phyloP scores from a whole-genome alignment of 92 coral and sea anemone species.

The Desmophyllum pertusum region DNA sequence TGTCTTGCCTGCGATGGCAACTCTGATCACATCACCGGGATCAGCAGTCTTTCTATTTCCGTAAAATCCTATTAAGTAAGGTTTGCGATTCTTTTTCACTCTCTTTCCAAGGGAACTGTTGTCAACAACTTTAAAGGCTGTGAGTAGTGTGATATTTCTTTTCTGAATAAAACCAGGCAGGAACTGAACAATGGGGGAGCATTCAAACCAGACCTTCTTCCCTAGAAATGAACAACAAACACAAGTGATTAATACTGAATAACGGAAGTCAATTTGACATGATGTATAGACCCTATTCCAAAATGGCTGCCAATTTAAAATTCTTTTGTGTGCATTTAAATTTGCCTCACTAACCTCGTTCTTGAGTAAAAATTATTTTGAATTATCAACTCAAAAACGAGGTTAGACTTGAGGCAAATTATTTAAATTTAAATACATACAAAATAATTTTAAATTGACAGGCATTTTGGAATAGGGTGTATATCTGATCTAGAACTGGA shows the following conservation, averaged over 20 bases:
- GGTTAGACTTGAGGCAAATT: too few species aligned
- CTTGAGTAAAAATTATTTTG: too few species aligned
- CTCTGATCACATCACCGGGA: constrained; percentile 92
- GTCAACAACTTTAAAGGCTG: constrained; percentile 95
- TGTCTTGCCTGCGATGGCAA: constrained; percentile 97
- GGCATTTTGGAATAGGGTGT: too few species aligned
- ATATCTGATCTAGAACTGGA: too few species aligned
- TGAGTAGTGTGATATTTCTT: constrained; percentile 79
- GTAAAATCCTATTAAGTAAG: constrained; percentile 96
- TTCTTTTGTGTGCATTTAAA: too few species aligned
- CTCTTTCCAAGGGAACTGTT: constrained; percentile 94
- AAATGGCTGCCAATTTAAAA: too few species aligned
- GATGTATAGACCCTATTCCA: too few species aligned
- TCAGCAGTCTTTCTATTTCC: constrained; percentile 95
- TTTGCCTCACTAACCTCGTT: too few species aligned
- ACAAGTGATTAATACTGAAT: neutral
- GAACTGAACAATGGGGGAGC: neutral
- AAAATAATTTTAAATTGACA: too few species aligned
- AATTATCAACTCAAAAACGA: too few species aligned
- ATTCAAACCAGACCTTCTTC: neutral
- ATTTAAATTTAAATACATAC: too few species aligned
- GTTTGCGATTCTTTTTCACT: constrained; percentile 85
- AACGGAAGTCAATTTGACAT: too few species aligned
- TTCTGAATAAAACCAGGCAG: constrained; percentile 29
- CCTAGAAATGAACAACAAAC: constrained; percentile 9